A percentile compares a stretch with the other conserved stretches of the same genome.
phyloP scores from a whole-genome alignment of 2,797 vertebrate genomes.

The Crenuchus spilurus region DNA sequence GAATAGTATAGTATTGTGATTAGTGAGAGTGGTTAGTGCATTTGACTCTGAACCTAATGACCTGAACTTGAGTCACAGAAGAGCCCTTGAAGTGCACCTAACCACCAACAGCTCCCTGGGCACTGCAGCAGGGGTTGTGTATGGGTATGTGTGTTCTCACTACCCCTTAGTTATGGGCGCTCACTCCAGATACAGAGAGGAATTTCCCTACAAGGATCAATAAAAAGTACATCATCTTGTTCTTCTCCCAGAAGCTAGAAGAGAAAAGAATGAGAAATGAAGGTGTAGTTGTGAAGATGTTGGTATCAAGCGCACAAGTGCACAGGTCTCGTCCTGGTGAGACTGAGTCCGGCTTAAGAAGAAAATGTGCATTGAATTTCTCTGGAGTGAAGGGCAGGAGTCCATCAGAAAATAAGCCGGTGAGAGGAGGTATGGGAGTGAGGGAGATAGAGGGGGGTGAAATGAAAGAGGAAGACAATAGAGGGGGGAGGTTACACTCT shows the following conservation, averaged over 20 bases:
- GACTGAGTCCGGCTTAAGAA: neutral
- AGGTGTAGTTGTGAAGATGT: slow-evolving; percentile 14
- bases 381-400: slow-evolving; percentile 14
- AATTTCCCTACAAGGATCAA: too few species aligned
- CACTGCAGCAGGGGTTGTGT: neutral
- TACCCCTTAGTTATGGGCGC: too few species aligned
- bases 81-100: too few species aligned
- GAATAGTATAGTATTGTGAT: too few species aligned
- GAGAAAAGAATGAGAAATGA: neutral
- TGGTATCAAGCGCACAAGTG: slow-evolving; percentile 9
- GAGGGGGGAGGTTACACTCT: neutral
- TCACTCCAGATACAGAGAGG: too few species aligned
- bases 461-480: slow-evolving; percentile 54
- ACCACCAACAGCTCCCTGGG: too few species aligned
- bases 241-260: neutral
- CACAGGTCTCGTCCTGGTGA: neutral
- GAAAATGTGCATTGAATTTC: slow-evolving; percentile 1
- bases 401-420: neutral
- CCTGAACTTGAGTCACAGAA: too few species aligned
- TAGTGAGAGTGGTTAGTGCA: too few species aligned
- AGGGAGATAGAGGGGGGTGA: slow-evolving; percentile 54
- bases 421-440: slow-evolving; percentile 30
- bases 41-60: too few species aligned
- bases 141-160: too few species aligned
- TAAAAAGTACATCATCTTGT: too few species aligned